These are phyloP conservation scores for Chelonus insularis DNA, from an alignment of 1,140 invertebrate genomes.

Conservation along the genomic window DNA sequence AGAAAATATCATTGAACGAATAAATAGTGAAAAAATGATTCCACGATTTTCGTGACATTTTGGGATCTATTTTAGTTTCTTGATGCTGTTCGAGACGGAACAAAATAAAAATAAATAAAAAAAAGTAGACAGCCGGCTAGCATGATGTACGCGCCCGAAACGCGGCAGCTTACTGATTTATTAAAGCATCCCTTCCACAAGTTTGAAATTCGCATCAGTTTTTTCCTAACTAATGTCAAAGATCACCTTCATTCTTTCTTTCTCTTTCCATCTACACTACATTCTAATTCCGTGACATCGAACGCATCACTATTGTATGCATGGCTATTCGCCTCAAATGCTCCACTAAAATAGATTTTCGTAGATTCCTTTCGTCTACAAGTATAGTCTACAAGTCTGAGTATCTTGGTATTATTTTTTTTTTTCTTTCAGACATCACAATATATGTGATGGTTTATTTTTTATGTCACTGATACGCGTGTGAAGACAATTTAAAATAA, in stretches of 20 bases:
- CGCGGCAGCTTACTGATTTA: slow-evolving; percentile 38
- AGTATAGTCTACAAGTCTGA: not conserved
- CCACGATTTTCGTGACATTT: not conserved
- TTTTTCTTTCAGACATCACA: not conserved
- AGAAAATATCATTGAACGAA: not conserved
- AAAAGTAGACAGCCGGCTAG: slow-evolving; percentile 4
- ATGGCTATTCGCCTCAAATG: slow-evolving; percentile 38
- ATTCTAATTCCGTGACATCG: slow-evolving; percentile 31
- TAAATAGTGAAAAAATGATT: slow-evolving; percentile 2
- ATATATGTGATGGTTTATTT: too few relatives aligned
- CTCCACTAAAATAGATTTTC: slow-evolving; percentile 38
- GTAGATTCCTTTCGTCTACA: slow-evolving; percentile 20
- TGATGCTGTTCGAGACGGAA: slow-evolving; percentile 18
- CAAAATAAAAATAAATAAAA: slow-evolving; percentile 34
- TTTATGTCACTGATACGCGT: too few relatives aligned
- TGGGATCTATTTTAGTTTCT: not conserved
- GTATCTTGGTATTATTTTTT: not conserved
- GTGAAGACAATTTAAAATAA: too few relatives aligned
- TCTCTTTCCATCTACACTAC: not conserved
- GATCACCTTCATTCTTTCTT: slow-evolving; percentile 1
- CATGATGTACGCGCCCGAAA: slow-evolving; percentile 34
- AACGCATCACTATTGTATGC: slow-evolving; percentile 41
- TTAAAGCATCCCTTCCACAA: slow-evolving; percentile 28
- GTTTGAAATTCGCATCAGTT: not conserved
- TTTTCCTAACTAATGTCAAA: slow-evolving; percentile 19